These are phyloP conservation scores for Ferrisia virgata DNA, from an alignment of 2,888 invertebrate species.

Conservation along the genomic window DNA sequence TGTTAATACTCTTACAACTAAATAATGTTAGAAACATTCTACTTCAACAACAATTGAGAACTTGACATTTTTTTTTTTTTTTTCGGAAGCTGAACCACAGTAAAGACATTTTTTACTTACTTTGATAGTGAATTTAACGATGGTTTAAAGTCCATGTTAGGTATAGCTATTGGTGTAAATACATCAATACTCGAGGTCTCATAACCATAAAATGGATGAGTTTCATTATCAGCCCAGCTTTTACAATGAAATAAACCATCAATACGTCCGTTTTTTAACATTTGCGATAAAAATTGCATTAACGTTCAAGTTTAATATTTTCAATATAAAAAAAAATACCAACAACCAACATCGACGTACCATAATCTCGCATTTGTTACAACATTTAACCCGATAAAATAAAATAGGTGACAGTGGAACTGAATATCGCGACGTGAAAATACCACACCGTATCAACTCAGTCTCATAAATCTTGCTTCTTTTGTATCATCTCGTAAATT, in stretches of 20 bases:
- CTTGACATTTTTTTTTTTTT: neutral
- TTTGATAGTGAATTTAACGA: neutral
- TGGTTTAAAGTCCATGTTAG: neutral
- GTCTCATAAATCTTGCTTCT: neutral
- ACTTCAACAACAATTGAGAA: too few species aligned
- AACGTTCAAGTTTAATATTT: neutral
- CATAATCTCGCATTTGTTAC: constrained; percentile 1
- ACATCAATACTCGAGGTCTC: neutral
- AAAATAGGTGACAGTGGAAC: constrained; percentile 1
- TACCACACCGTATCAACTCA: neutral
- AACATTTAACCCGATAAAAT: constrained; percentile 15
- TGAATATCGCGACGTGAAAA: constrained; percentile 5
- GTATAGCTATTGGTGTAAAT: neutral
- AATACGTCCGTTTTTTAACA: neutral
- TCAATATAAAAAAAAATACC: neutral
- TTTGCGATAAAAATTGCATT: neutral
- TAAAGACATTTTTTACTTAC: neutral
- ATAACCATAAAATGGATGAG: neutral
- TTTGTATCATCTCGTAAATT: constrained; percentile 6
- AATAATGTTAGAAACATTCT: too few species aligned
- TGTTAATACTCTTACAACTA: too few species aligned
- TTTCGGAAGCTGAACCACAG: neutral
- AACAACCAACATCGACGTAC: neutral
- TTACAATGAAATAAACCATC: neutral
- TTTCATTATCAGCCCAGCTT: neutral